Base-by-base conservation (phyloP, 1,140 invertebrate species). In the Lucilia sericata region DNA sequence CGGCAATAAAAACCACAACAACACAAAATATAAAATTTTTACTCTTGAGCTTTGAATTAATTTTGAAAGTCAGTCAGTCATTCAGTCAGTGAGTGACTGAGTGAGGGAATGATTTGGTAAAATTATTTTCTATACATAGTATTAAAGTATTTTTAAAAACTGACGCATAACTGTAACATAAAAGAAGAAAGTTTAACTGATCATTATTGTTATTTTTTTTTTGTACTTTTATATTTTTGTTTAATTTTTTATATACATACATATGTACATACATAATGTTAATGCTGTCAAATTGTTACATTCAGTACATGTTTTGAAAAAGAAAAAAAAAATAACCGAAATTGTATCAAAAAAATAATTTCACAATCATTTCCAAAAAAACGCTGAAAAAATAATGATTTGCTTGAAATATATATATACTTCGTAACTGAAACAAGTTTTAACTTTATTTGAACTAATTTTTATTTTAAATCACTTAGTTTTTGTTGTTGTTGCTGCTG, bases 101-200 rank as follows among this genome's bases (percentile, higher is more conserved):
- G 13, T 60, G 51, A n/a, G 17, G 42, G 42, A 42, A 42, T 42
- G 42, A 42, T 42, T 42, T 42, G 5, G 5, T 42, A 8, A 5
- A 2, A 2, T 7, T 42, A 42, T 42, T 42, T 42, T 42, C 42
- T 42, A 42, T 42, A 42, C 42, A 42, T 30, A 42, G 42, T 42
- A 42, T 42, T 30, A 30, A 30, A 30, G 42, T 42, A 42, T 60
- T 60, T 60, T 60, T 60, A 60, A n/a, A 55, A 60, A 60, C 55
- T 60, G 55, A 60, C 55, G 55, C n/a, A 60, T 60, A 60, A 60
- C 55, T 60, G 14, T 60, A n/a, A n/a, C 14, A 60, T 60, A n/a
- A 60, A 60, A 60, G 55, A 60, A 60, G 55, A 60, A 60, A 60
- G 55, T 60, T 60, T 60, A 60, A 60, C 55, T 60, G 55, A 60